Base-by-base conservation (phyloP, 2,113 vertebrate species). In the Ameiurus melas region DNA sequence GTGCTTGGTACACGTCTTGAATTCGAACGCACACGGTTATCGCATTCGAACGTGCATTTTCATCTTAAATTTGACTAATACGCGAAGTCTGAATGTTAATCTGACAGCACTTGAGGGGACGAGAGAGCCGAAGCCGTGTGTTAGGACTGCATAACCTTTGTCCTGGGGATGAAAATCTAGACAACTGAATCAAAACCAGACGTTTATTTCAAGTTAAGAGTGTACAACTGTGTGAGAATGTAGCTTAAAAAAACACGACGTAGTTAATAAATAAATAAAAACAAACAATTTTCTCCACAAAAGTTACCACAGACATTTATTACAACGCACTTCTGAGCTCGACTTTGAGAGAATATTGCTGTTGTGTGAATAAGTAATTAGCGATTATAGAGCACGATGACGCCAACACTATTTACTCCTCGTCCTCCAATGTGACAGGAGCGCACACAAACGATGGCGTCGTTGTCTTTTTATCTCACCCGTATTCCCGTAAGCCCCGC, bases 401-500 rank as follows among this genome's bases (percentile, higher is more conserved):
- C 1, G 39, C 10, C 27, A 39, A 25, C 36, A n/a, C 60, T 13
- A 0, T 3, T 1, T 0, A 0, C n/a, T 73, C 27, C 8, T 39
- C 51, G 85, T 8, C 85, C 73, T 80, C 75, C 22, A 55, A 27
- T 16, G 13, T 51, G 58, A 79, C 85, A 51, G 43, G 43, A 47
- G 39, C 73, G 39, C 73, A 25, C 30, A 14, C 55, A 58, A 2
- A 83, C 80, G 0, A 55, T 75, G 68, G 84, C 84, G 84, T 58
- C 51, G 47, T 75, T 85, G 2, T 73, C 47, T 70, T 66, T 57
- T 57, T 4, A 55, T 71, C 84, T 3, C 84, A 77, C 85, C 70
- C 85, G 71, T 43, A 62, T 86, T 86, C 70, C 13, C 55, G 5
- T 4, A 62, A 60, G 70, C 33, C 85, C 85, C 85, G 85, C 85